Base-by-base conservation (phyloP, 2,797 vertebrate genomes). In the Myotis vivesi region DNA sequence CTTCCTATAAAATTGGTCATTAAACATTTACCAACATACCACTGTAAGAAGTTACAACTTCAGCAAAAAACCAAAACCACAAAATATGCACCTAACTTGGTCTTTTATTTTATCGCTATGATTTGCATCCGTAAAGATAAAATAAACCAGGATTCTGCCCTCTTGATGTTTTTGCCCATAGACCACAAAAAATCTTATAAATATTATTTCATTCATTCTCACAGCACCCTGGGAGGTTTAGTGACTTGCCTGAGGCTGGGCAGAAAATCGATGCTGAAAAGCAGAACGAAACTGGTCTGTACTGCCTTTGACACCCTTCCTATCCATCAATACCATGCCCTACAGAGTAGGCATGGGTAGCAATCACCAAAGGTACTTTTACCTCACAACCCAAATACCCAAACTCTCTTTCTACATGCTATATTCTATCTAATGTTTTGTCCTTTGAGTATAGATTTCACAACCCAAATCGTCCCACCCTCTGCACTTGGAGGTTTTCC, bases 101-200 rank as follows among this genome's bases (percentile, higher is more conserved):
- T 68, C 28, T 92, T 85, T 77, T 55, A 64, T 83, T 95, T 94
- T 64, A 76, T 94, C 25, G 36, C 33, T 57, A 33, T 20, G 75
- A 93, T 89, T 83, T 81, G 41, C 11, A 85, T 75, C 49, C 44
- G 33, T 64, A 57, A 59, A 94, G 79, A 57, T 64, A 95, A 94
- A 82, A 57, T 73, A 95, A 91, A 81, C 44, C 46, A 96, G 55
- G 59, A 92, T 59, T 82, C 76, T 85, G 36, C 33, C 59, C 33
- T 85, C 44, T 44, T 53, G 55, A 71, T 68, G 12, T 83, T 80
- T 87, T 89, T 73, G 17, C 53, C 20, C 8, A 5, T 17, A 57
- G 66, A 73, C 87, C 81, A 87, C 64, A 64, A 68, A 92, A 55
- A 41, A 86, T 91, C 93, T 95, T 77, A 15, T 92, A 95, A 93